Percentiles rank a stretch among this genome's conserved stretches.
phyloP scores from a whole-genome alignment of 2,888 invertebrate genomes.

The Drosophila gaucha region DNA sequence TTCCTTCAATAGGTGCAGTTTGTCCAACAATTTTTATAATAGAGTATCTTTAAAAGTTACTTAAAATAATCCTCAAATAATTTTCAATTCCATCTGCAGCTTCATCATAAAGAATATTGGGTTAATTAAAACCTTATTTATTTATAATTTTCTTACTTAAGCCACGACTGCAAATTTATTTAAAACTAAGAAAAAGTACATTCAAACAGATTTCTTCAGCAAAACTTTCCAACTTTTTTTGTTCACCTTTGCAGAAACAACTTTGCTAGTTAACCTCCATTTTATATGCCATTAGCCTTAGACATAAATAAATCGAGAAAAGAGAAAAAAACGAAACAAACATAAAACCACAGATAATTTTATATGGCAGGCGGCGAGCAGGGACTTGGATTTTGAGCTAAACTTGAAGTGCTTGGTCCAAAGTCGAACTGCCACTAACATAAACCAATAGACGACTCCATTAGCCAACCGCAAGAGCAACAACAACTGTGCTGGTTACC shows the following conservation, averaged over 20 bases:
- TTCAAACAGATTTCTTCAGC: background rate
- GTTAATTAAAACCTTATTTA: too few species aligned
- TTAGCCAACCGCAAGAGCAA: conserved; percentile 32
- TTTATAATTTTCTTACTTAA: too few species aligned
- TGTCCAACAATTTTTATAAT: too few species aligned
- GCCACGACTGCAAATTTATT: background rate
- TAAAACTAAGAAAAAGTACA: background rate
- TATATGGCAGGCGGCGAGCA: conserved; percentile 1
- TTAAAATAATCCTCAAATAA: too few species aligned
- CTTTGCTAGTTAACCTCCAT: conserved; percentile 3
- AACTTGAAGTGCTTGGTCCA: conserved; percentile 44
- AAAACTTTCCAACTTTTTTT: background rate
- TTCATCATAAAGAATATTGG: too few species aligned
- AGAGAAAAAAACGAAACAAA: conserved; percentile 3
- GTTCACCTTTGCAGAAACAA: background rate
- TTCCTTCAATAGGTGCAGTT: too few species aligned
- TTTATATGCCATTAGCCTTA: conserved; percentile 11
- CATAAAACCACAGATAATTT: conserved; percentile 16
- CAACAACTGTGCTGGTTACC: conserved; percentile 16
- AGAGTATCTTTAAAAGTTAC: too few species aligned
- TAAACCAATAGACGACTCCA: conserved; percentile 55
- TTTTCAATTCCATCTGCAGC: too few species aligned
- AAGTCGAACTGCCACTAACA: conserved; percentile 39
- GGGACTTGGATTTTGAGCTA: conserved; percentile 7
- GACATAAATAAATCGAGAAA: conserved; percentile 9